Evolutionary conservation across 2,113 vertebrate species (phyloP).

Genomic region (Hippocampus guttulatus): DNA sequence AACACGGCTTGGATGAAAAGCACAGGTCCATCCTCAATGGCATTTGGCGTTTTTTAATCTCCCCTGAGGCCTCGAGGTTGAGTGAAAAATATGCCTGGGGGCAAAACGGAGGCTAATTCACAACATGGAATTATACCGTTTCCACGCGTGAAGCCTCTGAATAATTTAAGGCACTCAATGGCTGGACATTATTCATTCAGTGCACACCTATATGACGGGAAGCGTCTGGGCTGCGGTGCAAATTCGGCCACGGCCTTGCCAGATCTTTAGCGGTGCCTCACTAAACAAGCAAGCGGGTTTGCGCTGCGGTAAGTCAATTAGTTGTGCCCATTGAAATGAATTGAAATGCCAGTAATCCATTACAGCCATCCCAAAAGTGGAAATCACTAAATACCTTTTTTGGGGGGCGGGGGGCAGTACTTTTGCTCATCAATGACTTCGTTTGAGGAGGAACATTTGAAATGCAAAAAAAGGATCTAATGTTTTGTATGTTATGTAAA

Average conservation of each 20-base stretch:
- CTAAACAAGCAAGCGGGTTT: conserved; percentile 25
- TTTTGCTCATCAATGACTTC: too few species aligned
- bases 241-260: conserved; percentile 48
- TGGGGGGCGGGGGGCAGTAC: too few species aligned
- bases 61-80: conserved; percentile 53
- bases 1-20: conserved; percentile 20
- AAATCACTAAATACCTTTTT: too few species aligned
- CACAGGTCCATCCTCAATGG: conserved; percentile 34
- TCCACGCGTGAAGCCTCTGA: conserved; percentile 61
- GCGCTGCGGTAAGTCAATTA: too few species aligned
- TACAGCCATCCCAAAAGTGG: too few species aligned
- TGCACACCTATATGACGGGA: conserved; percentile 24
- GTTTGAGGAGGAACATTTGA: too few species aligned
- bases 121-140: conserved; percentile 66
- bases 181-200: conserved; percentile 48
- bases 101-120: conserved; percentile 56
- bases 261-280: conserved; percentile 57
- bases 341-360: too few species aligned
- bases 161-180: conserved; percentile 64
- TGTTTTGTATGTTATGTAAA: too few species aligned
- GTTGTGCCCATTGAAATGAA: too few species aligned
- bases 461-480: too few species aligned
- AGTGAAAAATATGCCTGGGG: conserved; percentile 53
- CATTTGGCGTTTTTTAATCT: conserved; percentile 55
- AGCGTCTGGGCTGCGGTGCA: conserved; percentile 23